Conservation (phyloP, 2,113 vertebrate species). For the Otolemur garnettii region DNA sequence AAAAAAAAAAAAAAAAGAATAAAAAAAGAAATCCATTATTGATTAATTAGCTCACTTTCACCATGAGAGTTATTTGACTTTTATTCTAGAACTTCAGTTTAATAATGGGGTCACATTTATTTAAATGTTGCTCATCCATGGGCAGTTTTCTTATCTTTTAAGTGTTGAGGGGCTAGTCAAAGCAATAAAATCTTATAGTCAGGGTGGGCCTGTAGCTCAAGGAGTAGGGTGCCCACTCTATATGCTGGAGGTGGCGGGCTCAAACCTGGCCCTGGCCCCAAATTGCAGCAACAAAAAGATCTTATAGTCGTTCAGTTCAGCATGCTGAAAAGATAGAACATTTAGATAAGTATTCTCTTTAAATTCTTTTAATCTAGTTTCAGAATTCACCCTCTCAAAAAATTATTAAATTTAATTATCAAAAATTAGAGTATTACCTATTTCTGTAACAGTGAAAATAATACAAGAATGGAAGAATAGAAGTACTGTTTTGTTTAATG, state of each 20-base stretch:
- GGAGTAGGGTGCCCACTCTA: no score
- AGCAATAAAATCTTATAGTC: background rate
- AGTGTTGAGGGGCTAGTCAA: constrained; percentile 17
- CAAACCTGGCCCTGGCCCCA: no score
- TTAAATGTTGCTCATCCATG: background rate
- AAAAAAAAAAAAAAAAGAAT: no score
- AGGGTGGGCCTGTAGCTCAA: background rate
- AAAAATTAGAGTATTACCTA: background rate
- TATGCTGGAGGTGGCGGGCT: no score
- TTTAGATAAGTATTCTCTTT: background rate
- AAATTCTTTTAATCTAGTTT: background rate
- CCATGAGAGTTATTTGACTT: constrained; percentile 10
- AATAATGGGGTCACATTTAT: background rate
- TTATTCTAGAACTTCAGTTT: constrained; percentile 40
- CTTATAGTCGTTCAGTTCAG: background rate
- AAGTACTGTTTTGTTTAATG: background rate
- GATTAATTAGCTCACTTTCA: background rate
- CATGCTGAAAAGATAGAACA: background rate
- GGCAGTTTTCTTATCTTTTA: constrained; percentile 7
- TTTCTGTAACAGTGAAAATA: background rate
- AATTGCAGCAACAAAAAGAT: background rate
- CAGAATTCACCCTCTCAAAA: background rate
- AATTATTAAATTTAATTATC: constrained; percentile 5
- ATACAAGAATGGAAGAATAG: background rate
- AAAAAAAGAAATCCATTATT: constrained; percentile 27